Base-by-base conservation (phyloP, 2,888 invertebrate genomes). In the Troilus luridus region DNA sequence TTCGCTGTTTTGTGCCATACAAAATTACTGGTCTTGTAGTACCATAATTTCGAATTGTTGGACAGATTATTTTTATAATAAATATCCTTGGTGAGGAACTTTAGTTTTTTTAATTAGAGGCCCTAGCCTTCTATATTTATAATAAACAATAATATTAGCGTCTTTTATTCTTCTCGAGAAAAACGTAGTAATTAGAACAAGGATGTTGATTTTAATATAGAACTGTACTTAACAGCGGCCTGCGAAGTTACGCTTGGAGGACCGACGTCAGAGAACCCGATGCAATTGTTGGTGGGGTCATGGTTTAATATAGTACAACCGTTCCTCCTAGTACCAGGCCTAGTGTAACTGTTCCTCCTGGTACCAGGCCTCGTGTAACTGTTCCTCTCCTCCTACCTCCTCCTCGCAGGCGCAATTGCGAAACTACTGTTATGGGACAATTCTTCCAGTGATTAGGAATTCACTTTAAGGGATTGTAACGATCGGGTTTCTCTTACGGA, bases 401-500 rank as follows among this genome's bases (percentile, higher is more conserved):
- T 17, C 19, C 27, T 77, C 41, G 72, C 41, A 77, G 72, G 72
- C 27, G 72, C 41, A 77, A 77, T 77, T 77, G 72, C 10, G 19
- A 77, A 77, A 77, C 72, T 77, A 77, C 72, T 77, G 72, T 77
- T 77, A 77, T 77, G 27, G 72, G 27, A 77, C 72, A 17, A 6
- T 77, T 19, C 72, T 77, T 77, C 72, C 72, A 27, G 72, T 27
- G 17, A 7, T 77, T 41, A 77, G 27, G 41, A 41, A 77, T 77
- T 19, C 8, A 7, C 41, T 77, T 41, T 72, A 77, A 77, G 41
- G 17, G 72, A 77, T 67, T 14, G 27, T 19, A 77, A 77, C 24
- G 41, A 77, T 41, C 72, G 41, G 7, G 27, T 77, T 77, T 77
- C 27, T 19, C 41, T 77, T 77, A 77, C 27, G 72, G 41, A 77